phyloP scores from a whole-genome alignment of 2,797 vertebrate genomes.

The Hemibagrus guttatus region DNA sequence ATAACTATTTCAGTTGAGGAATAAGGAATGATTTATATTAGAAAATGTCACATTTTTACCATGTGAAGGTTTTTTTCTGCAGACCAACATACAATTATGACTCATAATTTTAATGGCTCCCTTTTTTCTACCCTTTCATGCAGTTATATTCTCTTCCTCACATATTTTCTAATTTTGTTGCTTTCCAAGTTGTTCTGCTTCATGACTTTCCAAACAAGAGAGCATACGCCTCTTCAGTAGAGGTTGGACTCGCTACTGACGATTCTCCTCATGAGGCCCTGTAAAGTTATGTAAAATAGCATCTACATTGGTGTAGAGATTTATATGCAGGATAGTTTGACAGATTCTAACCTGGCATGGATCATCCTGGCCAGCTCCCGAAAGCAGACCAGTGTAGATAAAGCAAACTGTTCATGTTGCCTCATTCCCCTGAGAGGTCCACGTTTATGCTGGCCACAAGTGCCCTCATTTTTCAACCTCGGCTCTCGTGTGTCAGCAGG shows the following conservation, averaged over 20 bases:
- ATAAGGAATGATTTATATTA: not conserved
- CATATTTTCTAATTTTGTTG: constrained; percentile 1
- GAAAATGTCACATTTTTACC: not conserved
- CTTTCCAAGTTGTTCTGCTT: not conserved
- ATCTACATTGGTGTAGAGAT: not conserved
- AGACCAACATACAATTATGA: constrained; percentile 15
- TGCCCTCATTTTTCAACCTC: constrained; percentile 50
- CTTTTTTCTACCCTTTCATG: constrained; percentile 6
- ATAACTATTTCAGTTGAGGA: not conserved
- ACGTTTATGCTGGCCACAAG: constrained; percentile 54
- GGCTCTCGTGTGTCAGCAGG: constrained; percentile 53
- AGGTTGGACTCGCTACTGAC: not conserved
- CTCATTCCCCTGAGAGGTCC: constrained; percentile 40
- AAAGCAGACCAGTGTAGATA: constrained; percentile 47
- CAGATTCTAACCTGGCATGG: constrained; percentile 24
- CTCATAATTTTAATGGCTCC: constrained; percentile 2
- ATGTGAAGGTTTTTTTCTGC: not conserved
- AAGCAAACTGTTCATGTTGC: constrained; percentile 52
- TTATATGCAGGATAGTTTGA: not conserved
- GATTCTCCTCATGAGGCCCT: constrained; percentile 32
- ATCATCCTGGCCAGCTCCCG: constrained; percentile 34
- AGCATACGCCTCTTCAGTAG: not conserved
- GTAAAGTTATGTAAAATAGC: constrained; percentile 35
- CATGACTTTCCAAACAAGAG: not conserved
- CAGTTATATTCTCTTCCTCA: not conserved